phyloP scores from a whole-genome alignment of 2,888 invertebrate genomes.

The Biston betularia region DNA sequence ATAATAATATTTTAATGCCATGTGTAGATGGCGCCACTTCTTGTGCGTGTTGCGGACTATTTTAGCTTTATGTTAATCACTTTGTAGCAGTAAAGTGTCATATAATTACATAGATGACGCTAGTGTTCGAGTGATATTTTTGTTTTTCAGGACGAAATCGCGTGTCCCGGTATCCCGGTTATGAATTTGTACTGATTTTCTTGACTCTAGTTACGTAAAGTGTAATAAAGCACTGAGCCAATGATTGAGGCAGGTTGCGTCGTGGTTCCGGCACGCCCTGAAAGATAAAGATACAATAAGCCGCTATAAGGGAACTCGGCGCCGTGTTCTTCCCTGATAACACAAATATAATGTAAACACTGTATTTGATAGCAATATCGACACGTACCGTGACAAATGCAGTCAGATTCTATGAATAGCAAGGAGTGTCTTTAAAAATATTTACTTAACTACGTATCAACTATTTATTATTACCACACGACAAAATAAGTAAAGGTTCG shows the following conservation, averaged over 20 bases:
- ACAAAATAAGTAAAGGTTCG: too few relatives aligned
- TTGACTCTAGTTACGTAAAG: not conserved
- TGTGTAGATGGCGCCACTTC: too few relatives aligned
- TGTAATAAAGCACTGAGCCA: slow-evolving; percentile 8
- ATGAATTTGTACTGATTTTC: too few relatives aligned
- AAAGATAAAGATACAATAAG: slow-evolving; percentile 23
- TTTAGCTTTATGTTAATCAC: too few relatives aligned
- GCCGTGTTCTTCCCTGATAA: not conserved
- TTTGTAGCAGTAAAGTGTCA: too few relatives aligned
- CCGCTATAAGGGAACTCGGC: slow-evolving; percentile 2
- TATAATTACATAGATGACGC: too few relatives aligned
- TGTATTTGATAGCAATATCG: slow-evolving; percentile 14
- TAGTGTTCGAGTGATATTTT: too few relatives aligned
- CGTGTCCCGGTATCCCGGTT: too few relatives aligned
- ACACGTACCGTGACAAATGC: slow-evolving; percentile 7
- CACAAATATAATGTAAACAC: slow-evolving; percentile 10
- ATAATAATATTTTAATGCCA: too few relatives aligned
- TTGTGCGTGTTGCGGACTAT: too few relatives aligned
- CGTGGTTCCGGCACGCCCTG: slow-evolving; percentile 22
- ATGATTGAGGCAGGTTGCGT: slow-evolving; percentile 11
- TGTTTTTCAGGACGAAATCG: too few relatives aligned
- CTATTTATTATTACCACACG: not conserved
- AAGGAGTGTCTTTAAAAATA: slow-evolving; percentile 16
- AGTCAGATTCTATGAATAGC: slow-evolving; percentile 13
- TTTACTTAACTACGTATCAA: not conserved